These are phyloP conservation scores for Phylloscopus whistleri DNA, from an alignment of 2,113 vertebrate genomes.

Conservation along the genomic window DNA sequence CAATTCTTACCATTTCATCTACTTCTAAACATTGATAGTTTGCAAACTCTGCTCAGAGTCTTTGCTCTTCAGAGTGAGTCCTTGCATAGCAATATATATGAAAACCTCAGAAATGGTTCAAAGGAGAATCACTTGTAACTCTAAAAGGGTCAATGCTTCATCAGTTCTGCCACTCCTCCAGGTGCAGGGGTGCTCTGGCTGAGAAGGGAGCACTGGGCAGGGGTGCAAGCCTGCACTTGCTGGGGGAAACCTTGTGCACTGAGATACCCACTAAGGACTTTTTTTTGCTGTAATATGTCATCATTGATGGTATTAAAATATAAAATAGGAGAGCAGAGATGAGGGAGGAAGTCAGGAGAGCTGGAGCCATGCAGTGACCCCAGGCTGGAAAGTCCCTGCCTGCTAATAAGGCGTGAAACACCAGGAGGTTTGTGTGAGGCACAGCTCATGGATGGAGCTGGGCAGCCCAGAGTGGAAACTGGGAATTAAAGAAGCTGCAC, in stretches of 20 bases:
- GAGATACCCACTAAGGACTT: neutral
- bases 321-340: neutral
- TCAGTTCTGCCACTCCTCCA: neutral
- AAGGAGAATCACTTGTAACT: neutral
- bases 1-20: neutral
- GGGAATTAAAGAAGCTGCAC: neutral
- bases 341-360: slow-evolving; percentile 2
- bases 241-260: neutral
- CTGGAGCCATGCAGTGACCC: neutral
- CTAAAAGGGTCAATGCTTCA: neutral
- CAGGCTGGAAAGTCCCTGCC: slow-evolving; percentile 6
- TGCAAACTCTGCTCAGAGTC: neutral
- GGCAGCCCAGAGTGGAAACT: slow-evolving; percentile 1
- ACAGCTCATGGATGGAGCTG: slow-evolving; percentile 26
- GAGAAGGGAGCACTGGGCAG: neutral
- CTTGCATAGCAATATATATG: neutral
- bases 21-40: neutral
- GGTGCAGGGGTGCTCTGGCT: neutral
- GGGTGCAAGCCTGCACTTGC: neutral
- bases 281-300: neutral
- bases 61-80: neutral
- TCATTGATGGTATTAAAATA: neutral
- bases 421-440: neutral
- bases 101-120: neutral
- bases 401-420: slow-evolving; percentile 52